Evolutionary conservation across 2,888 invertebrate species (phyloP).

Genomic region (Amphiduros pacificus): DNA sequence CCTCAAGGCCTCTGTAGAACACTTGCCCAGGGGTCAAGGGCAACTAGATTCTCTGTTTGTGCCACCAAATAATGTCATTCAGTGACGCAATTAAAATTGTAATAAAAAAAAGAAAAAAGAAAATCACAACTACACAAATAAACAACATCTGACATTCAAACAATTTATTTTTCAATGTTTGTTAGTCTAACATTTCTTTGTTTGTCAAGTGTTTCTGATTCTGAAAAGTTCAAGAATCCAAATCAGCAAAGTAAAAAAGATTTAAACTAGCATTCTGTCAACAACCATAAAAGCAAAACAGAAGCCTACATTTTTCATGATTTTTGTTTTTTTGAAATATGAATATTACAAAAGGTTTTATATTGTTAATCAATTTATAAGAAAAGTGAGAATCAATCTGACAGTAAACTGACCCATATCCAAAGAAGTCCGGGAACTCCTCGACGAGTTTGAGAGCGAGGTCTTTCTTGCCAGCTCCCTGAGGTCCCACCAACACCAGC

Average conservation of each 20-base stretch:
- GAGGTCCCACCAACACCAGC: conserved; percentile 58
- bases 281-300: not conserved
- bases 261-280: not conserved
- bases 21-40: no score
- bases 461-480: conserved; percentile 57
- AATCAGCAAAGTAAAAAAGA: not conserved
- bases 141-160: no score
- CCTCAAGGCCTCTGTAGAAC: no score
- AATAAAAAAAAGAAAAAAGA: no score
- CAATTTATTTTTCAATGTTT: no score
- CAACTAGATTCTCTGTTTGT: no score
- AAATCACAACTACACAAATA: no score
- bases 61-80: no score
- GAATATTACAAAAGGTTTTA: not conserved
- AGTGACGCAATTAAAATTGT: no score
- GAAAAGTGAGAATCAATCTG: not conserved
- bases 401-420: conserved; percentile 46
- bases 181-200: not conserved
- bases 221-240: not conserved
- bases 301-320: not conserved
- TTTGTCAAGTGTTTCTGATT: not conserved
- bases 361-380: no score
- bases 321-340: not conserved
- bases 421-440: conserved; percentile 59
- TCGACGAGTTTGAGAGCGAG: conserved; percentile 55